Evolutionary conservation across 1,140 invertebrate genomes (phyloP).

Genomic region (Parapsyche elsis): DNA sequence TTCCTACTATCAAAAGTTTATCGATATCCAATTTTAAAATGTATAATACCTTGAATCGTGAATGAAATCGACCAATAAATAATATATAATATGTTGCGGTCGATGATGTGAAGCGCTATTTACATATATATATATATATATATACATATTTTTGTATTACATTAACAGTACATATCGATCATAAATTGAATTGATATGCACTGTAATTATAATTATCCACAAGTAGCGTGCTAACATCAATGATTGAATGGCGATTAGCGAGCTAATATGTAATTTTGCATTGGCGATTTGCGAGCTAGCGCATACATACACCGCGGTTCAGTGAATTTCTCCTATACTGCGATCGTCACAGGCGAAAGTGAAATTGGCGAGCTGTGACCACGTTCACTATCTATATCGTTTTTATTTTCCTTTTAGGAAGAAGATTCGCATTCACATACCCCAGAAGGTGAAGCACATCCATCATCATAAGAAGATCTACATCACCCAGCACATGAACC

Average conservation of each 20-base stretch:
- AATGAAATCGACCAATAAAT: no score
- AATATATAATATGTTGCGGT: no score
- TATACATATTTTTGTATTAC: no score
- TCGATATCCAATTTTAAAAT: no score
- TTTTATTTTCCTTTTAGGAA: conserved; percentile 61
- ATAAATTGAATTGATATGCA: neutral
- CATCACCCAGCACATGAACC: conserved; percentile 64
- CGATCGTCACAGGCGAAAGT: neutral
- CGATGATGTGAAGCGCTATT: no score
- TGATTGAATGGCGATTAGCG: neutral
- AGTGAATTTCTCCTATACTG: neutral
- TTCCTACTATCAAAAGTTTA: no score
- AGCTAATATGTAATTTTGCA: neutral
- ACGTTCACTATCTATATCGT: neutral
- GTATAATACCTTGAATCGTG: no score
- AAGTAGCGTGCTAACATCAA: no score
- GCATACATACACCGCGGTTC: neutral
- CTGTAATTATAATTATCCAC: neutral
- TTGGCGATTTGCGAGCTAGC: neutral
- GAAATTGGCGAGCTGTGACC: neutral
- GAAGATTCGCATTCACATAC: conserved; percentile 68
- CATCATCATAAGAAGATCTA: conserved; percentile 68
- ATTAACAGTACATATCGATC: no score
- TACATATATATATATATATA: no score
- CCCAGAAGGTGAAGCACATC: conserved; percentile 68